phyloP scores from a whole-genome alignment of 2,113 vertebrate species.

The Seriola dumerili region DNA sequence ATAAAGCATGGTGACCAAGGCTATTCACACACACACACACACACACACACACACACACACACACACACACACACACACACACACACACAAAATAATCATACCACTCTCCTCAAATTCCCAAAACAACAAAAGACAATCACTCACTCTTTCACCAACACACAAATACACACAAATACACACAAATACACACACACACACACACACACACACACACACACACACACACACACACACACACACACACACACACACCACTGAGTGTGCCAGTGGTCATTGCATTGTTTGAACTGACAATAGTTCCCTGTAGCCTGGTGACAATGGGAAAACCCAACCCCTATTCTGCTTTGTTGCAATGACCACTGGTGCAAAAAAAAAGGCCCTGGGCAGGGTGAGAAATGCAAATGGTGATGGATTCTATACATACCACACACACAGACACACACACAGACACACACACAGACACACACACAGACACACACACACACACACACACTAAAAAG shows the following conservation, averaged over 20 bases:
- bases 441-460: slow-evolving; percentile 30
- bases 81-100: slow-evolving; percentile 37
- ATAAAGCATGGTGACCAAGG: slow-evolving; percentile 55
- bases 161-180: slow-evolving; percentile 22
- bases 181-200: neutral
- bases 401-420: slow-evolving; percentile 78
- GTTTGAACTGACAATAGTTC: slow-evolving; percentile 81
- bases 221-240: slow-evolving; percentile 36
- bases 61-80: slow-evolving; percentile 2
- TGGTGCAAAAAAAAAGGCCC: slow-evolving; percentile 62
- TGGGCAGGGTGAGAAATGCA: slow-evolving; percentile 67
- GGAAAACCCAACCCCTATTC: slow-evolving; percentile 72
- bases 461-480: slow-evolving; percentile 41
- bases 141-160: slow-evolving; percentile 26
- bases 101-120: slow-evolving; percentile 58
- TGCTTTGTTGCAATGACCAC: slow-evolving; percentile 59
- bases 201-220: slow-evolving; percentile 11
- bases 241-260: slow-evolving; percentile 48
- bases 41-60: neutral
- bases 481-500: slow-evolving; percentile 31
- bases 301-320: slow-evolving; percentile 79
- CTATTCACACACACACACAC: slow-evolving; percentile 1
- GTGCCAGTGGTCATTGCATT: slow-evolving; percentile 81
- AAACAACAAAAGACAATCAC: slow-evolving; percentile 64
- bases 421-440: slow-evolving; percentile 51